Conservation (phyloP, 2,888 invertebrate genomes). For the Drosophila mulleri region DNA sequence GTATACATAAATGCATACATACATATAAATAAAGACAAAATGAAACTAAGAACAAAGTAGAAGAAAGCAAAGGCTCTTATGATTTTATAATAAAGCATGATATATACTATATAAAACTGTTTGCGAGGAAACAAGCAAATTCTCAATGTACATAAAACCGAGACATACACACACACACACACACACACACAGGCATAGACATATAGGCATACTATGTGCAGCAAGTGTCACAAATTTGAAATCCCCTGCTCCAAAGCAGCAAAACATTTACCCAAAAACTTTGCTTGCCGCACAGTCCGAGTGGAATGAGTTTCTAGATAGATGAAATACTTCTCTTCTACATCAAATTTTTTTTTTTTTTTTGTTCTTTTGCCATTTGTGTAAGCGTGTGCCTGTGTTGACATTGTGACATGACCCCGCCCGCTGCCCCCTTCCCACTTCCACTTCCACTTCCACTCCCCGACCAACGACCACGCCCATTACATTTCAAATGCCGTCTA, state of each 20-base stretch:
- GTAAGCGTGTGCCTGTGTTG: constrained; percentile 39
- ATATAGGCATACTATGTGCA: constrained; percentile 18
- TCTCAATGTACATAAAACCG: constrained; percentile 18
- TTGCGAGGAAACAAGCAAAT: constrained; percentile 12
- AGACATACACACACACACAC: neutral
- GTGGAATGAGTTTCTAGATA: constrained; percentile 33
- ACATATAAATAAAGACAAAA: constrained; percentile 7
- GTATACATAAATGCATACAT: constrained; percentile 4
- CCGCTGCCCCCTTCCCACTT: neutral
- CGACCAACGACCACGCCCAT: constrained; percentile 21
- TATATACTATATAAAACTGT: constrained; percentile 35
- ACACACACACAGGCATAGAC: neutral
- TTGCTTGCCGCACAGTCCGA: constrained; percentile 51
- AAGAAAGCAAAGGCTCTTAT: constrained; percentile 71
- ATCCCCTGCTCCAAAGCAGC: constrained; percentile 12
- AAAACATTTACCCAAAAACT: constrained; percentile 27
- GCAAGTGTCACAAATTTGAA: constrained; percentile 19
- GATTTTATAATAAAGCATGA: constrained; percentile 69
- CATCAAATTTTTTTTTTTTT: neutral
- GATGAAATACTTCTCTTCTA: constrained; percentile 33
- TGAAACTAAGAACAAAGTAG: constrained; percentile 28
- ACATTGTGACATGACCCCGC: constrained; percentile 38
- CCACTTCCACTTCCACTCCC: neutral
- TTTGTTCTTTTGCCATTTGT: constrained; percentile 7
- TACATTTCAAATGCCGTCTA: constrained; percentile 54